Percentiles rank a stretch among this genome's conserved stretches.
These are phyloP conservation scores for Argopecten irradians DNA, from an alignment of 1,140 invertebrate species.

Conservation along the genomic window DNA sequence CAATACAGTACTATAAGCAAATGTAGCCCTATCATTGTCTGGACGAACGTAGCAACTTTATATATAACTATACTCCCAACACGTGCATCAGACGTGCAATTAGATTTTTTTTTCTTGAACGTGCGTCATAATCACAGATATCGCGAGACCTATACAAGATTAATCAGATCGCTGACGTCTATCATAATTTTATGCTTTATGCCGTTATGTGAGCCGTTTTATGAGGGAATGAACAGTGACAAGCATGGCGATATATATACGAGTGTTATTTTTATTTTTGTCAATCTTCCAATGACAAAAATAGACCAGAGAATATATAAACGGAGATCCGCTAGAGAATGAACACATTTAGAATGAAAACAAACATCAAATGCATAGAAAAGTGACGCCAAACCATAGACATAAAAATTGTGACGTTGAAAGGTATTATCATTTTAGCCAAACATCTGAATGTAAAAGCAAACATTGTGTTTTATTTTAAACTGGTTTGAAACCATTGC, in stretches of 20 bases:
- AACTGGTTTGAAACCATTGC: no score
- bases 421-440: no score
- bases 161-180: not conserved
- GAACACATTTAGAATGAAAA: no score
- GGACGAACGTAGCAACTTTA: no score
- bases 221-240: not conserved
- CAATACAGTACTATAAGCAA: no score
- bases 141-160: not conserved
- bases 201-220: not conserved
- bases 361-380: no score
- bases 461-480: no score
- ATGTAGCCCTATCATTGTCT: no score
- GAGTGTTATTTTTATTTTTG: not conserved
- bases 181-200: not conserved
- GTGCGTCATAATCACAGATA: constrained; percentile 2
- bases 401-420: no score
- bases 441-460: no score
- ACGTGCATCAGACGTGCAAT: not conserved
- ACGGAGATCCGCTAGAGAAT: not conserved
- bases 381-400: no score
- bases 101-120: not conserved
- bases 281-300: not conserved
- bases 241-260: not conserved
- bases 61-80: not conserved
- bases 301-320: not conserved